A percentile compares a stretch with the other conserved stretches of the same genome.
Conservation (phyloP, 2,113 vertebrate species). For the Oreochromis spilurus region DNA sequence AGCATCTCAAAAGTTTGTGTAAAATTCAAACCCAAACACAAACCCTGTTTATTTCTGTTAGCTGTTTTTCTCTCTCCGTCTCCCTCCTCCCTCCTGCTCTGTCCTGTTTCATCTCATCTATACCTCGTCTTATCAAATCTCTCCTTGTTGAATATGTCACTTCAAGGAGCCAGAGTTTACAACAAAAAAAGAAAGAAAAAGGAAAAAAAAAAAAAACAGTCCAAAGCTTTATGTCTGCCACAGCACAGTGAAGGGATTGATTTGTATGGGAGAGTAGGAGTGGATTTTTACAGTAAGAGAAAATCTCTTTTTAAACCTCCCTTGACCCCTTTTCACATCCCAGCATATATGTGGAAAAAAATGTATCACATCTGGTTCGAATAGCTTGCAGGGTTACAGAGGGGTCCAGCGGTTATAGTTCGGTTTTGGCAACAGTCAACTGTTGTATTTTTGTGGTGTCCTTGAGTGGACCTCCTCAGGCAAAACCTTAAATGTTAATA, state of each 20-base stretch:
- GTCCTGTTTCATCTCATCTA: not conserved
- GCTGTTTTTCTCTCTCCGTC: not conserved
- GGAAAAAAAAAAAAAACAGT: not conserved
- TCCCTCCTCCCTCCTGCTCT: not conserved
- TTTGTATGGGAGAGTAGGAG: constrained; percentile 24
- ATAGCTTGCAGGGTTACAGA: not conserved
- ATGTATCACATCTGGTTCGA: constrained; percentile 30
- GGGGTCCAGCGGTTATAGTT: not conserved
- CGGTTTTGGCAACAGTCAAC: not conserved
- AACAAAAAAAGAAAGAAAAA: not conserved
- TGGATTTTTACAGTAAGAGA: constrained; percentile 25
- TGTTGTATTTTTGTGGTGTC: not conserved
- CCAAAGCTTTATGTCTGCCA: constrained; percentile 2
- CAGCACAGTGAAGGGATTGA: constrained; percentile 24
- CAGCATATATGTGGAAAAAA: not conserved
- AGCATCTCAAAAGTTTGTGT: not conserved
- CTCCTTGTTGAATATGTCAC: not conserved
- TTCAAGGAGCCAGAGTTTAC: not conserved
- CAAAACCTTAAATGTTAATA: not conserved
- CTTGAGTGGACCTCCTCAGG: not conserved
- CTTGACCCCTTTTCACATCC: constrained; percentile 28
- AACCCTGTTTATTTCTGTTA: not conserved
- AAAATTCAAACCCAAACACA: not conserved
- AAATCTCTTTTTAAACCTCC: constrained; percentile 54
- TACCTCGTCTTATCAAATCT: not conserved